These are phyloP conservation scores for Clamator glandarius DNA, from an alignment of 2,797 vertebrate genomes.

Conservation along the genomic window DNA sequence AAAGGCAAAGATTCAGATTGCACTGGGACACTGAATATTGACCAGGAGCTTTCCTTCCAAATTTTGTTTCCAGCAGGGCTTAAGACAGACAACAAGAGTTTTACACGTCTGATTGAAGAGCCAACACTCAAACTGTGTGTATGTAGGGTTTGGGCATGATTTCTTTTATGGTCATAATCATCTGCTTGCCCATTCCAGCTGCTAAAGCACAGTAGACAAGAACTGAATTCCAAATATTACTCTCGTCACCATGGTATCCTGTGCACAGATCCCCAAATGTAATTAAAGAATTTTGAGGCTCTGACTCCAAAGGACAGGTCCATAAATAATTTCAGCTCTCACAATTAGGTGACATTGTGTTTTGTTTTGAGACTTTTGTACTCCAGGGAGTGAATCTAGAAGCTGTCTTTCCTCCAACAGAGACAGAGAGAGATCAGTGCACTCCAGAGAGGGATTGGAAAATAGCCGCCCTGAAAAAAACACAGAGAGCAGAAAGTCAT, in stretches of 20 bases:
- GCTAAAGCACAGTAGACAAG: slow-evolving; percentile 49
- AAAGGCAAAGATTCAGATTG: slow-evolving; percentile 7
- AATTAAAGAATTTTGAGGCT: slow-evolving; percentile 59
- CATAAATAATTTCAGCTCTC: slow-evolving; percentile 57
- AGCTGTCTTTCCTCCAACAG: neutral
- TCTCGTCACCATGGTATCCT: slow-evolving; percentile 53
- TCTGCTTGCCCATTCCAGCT: slow-evolving; percentile 55
- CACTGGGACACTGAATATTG: slow-evolving; percentile 22
- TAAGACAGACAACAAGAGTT: slow-evolving; percentile 56
- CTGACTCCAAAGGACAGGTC: slow-evolving; percentile 56
- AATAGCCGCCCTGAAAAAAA: neutral
- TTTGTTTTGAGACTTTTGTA: slow-evolving; percentile 37
- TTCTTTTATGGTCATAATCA: slow-evolving; percentile 53
- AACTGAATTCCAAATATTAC: slow-evolving; percentile 64
- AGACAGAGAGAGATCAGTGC: neutral
- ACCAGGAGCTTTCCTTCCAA: slow-evolving; percentile 51
- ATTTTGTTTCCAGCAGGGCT: slow-evolving; percentile 45
- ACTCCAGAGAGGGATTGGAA: neutral
- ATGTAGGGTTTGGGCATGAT: slow-evolving; percentile 18
- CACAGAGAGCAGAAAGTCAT: neutral
- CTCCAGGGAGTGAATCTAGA: neutral
- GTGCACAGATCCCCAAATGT: slow-evolving; percentile 46
- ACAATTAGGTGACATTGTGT: slow-evolving; percentile 21
- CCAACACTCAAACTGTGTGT: neutral
- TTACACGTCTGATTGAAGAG: slow-evolving; percentile 46